These are phyloP conservation scores for Cyclopterus lumpus DNA, from an alignment of 2,797 vertebrate species.

Conservation along the genomic window DNA sequence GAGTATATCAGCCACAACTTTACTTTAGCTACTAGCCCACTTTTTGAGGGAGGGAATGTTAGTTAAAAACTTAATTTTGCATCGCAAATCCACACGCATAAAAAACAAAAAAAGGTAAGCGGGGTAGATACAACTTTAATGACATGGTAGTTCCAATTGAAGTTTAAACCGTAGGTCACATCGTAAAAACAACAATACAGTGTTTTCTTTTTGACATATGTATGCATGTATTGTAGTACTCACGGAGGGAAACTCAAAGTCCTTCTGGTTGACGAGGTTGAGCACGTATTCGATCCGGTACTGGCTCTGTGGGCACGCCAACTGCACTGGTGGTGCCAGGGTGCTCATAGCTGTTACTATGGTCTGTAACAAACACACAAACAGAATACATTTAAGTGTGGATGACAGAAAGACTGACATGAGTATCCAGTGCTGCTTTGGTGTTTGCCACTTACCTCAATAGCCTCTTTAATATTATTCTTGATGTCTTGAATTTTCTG, in stretches of 20 bases:
- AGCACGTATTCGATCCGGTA: conserved; percentile 94
- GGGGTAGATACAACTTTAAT: neutral
- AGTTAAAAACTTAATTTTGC: neutral
- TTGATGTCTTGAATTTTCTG: conserved; percentile 98
- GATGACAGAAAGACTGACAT: neutral
- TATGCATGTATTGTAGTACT: conserved; percentile 68
- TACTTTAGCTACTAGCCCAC: neutral
- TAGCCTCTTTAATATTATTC: conserved; percentile 99
- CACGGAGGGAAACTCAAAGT: conserved; percentile 96
- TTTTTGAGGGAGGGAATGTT: no score
- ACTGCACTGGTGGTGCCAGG: conserved; percentile 92
- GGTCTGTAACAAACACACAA: conserved; percentile 83
- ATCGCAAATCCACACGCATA: neutral
- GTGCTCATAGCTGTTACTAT: conserved; percentile 96
- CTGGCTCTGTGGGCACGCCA: conserved; percentile 93
- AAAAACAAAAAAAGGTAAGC: neutral
- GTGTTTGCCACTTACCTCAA: conserved; percentile 87
- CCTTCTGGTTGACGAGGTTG: conserved; percentile 93
- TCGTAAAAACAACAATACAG: neutral
- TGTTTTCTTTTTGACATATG: neutral
- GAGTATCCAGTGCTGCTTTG: neutral
- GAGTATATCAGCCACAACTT: neutral
- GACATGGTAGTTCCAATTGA: neutral
- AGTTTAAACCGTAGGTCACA: neutral
- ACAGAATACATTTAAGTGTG: neutral